phyloP scores from a whole-genome alignment of 2,113 vertebrate species.

The Carassius gibelio region DNA sequence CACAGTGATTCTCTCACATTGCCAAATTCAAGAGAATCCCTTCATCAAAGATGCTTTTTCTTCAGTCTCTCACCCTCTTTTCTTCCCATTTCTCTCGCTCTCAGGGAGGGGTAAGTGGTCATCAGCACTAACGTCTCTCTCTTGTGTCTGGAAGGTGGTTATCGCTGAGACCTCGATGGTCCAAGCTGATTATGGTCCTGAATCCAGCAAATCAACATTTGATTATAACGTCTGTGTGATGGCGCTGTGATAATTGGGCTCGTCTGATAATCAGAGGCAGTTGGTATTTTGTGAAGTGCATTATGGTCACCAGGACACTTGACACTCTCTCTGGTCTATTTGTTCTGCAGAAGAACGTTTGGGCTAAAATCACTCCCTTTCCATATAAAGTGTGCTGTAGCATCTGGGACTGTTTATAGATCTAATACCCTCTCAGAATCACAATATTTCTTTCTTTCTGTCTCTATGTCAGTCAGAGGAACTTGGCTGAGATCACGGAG shows the following conservation, averaged over 20 bases:
- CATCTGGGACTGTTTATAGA: not conserved
- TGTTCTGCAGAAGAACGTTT: conserved; percentile 50
- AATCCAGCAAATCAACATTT: conserved; percentile 79
- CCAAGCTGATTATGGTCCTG: conserved; percentile 74
- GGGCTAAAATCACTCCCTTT: conserved; percentile 11
- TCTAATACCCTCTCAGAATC: not conserved
- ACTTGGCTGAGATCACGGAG: conserved; percentile 95
- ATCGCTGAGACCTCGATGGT: conserved; percentile 55
- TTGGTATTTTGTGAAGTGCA: conserved; percentile 68
- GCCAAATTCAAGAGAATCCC: conserved; percentile 57
- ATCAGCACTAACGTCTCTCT: conserved; percentile 74
- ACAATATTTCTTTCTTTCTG: not conserved
- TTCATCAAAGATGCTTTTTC: conserved; percentile 69
- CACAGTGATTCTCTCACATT: conserved; percentile 6
- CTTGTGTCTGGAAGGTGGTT: conserved; percentile 50
- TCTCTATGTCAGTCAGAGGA: conserved; percentile 82
- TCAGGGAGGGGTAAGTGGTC: conserved; percentile 78
- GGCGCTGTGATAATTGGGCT: conserved; percentile 38
- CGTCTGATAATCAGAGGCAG: conserved; percentile 74
- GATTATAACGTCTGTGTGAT: conserved; percentile 70
- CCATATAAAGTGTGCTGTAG: not conserved
- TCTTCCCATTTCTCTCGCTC: conserved; percentile 53
- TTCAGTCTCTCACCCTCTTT: conserved; percentile 25
- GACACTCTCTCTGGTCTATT: conserved; percentile 60
- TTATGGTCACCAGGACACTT: conserved; percentile 19